These are phyloP conservation scores for Latrodectus elegans DNA, from an alignment of 2,888 invertebrate genomes.

Conservation along the genomic window DNA sequence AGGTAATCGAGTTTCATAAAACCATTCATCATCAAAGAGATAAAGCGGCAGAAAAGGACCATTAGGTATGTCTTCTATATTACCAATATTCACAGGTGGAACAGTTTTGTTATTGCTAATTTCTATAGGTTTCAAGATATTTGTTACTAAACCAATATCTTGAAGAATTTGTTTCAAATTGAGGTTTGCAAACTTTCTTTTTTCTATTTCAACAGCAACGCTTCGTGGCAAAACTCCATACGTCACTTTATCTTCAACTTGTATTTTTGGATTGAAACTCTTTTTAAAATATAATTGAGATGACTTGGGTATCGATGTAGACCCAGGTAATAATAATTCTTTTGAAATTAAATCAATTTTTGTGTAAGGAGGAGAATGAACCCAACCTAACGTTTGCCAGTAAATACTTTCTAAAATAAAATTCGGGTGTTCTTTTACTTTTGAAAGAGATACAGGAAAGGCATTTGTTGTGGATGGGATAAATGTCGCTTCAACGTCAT, in stretches of 20 bases:
- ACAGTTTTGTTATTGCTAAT: neutral
- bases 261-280: slow-evolving; percentile 45
- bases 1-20: slow-evolving; percentile 46
- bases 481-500: too few species aligned
- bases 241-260: slow-evolving; percentile 38
- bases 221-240: slow-evolving; percentile 31
- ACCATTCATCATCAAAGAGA: slow-evolving; percentile 51
- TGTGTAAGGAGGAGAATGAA: slow-evolving; percentile 50
- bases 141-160: slow-evolving; percentile 10
- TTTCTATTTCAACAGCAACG: slow-evolving; percentile 28
- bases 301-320: neutral
- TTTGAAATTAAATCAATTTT: neutral
- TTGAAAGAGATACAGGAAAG: neutral
- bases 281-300: slow-evolving; percentile 18
- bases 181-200: slow-evolving; percentile 7
- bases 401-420: slow-evolving; percentile 47
- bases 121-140: slow-evolving; percentile 29
- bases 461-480: too few species aligned
- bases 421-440: neutral
- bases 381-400: slow-evolving; percentile 59
- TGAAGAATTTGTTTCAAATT: slow-evolving; percentile 31
- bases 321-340: neutral
- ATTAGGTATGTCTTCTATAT: slow-evolving; percentile 33
- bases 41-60: slow-evolving; percentile 49
- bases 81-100: too few species aligned